These are phyloP conservation scores for Eupithecia vulgata DNA, from an alignment of 2,888 invertebrate species.

Conservation along the genomic window DNA sequence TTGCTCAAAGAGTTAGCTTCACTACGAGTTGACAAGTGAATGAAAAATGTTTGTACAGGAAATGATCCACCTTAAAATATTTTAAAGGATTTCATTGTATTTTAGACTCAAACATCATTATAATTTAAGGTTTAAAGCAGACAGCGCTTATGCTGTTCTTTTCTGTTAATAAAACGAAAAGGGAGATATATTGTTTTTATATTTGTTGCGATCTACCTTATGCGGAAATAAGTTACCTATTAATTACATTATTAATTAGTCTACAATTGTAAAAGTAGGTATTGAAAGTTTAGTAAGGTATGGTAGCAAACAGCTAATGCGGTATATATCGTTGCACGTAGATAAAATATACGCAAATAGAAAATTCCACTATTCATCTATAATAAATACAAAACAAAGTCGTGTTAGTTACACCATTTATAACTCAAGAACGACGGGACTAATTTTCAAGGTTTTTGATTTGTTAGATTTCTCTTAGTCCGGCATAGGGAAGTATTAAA, in stretches of 20 bases:
- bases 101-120: constrained; percentile 1
- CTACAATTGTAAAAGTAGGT: neutral
- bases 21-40: neutral
- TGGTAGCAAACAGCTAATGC: no score
- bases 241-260: neutral
- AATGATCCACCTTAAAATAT: neutral
- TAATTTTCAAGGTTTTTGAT: no score
- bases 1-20: neutral
- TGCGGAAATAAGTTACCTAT: neutral
- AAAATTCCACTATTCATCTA: no score
- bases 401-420: no score
- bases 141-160: constrained; percentile 1
- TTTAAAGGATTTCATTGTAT: neutral
- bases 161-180: constrained; percentile 33
- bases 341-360: no score
- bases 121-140: constrained; percentile 8
- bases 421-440: no score
- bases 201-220: no score
- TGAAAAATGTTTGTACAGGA: neutral
- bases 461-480: no score
- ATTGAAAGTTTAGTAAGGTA: no score
- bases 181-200: constrained; percentile 17
- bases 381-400: no score
- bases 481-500: no score
- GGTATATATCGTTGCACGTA: no score